Evolutionary conservation across 1,140 invertebrate genomes (phyloP).

Genomic region (Wiebesia pumilae): DNA sequence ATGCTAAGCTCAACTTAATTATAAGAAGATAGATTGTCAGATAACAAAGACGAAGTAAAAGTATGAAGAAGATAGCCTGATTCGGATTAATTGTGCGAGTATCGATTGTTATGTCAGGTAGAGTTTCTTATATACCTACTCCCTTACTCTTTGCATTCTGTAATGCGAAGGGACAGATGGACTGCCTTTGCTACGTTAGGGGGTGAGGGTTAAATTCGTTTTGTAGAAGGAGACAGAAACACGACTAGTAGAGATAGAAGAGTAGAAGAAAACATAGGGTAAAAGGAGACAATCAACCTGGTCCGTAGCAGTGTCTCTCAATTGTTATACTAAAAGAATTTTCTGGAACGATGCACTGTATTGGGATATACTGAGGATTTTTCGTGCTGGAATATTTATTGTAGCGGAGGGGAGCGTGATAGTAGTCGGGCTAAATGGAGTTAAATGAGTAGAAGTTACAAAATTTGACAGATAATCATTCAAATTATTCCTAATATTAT

Average conservation of each 20-base stretch:
- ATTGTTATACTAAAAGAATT: background rate
- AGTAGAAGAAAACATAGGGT: too few relatives aligned
- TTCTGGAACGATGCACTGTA: background rate
- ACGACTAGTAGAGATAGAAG: background rate
- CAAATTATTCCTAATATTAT: too few relatives aligned
- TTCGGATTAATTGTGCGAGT: slow-evolving; percentile 52
- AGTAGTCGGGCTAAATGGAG: background rate
- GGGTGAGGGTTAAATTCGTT: background rate
- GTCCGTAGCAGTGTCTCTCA: slow-evolving; percentile 6
- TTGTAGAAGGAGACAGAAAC: background rate
- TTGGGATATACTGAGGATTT: slow-evolving; percentile 7
- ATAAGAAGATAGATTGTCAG: background rate
- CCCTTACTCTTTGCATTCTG: background rate
- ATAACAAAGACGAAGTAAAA: background rate
- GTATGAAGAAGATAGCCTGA: slow-evolving; percentile 18
- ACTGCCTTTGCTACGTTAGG: background rate
- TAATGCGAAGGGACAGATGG: slow-evolving; percentile 17
- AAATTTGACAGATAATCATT: background rate
- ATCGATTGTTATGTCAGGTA: slow-evolving; percentile 42
- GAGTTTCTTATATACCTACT: slow-evolving; percentile 9
- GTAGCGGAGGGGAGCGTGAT: background rate
- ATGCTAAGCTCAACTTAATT: background rate
- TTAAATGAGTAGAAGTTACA: background rate
- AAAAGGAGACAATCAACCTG: slow-evolving; percentile 13
- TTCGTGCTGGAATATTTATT: background rate